Base-by-base conservation (phyloP, 2,888 invertebrate genomes). In the Acrobasis suavella region DNA sequence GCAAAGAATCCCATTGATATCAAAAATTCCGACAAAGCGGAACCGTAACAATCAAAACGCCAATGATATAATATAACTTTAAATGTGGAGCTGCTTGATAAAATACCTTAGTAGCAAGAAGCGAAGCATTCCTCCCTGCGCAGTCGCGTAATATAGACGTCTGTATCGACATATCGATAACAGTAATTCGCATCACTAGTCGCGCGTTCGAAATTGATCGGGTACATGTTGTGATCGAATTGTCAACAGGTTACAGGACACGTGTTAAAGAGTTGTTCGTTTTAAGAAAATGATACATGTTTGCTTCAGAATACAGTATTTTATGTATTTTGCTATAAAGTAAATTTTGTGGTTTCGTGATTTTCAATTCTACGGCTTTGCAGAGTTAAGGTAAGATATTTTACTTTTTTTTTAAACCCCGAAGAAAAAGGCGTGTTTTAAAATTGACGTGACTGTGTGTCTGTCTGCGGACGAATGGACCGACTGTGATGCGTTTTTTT, bases 281-380 rank as follows among this genome's bases (percentile, higher is more conserved):
- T 39, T 39, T 6, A 55, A 67, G 74, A 83, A 81, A 73, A 86
- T 87, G 86, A 67, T 82, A 75, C 72, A 78, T 73, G 76, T 74
- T 69, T 71, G 67, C 63, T 72, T 64, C 65, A 72, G 75, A 66
- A 80, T 78, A 80, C 82, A 84, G 67, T 70, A 85, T 81, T 83
- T 80, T 68, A 67, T 84, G 75, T 82, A 87, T 77, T 87, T 86
- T 56, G 71, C 86, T 62, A 87, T 87, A 76, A 86, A 87, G 75
- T 86, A 86, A 79, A 16, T 16, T 37, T 3, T 15, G 14, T 15
- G 37, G 50, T 12, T 37, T 58, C 51, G 22, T 49, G 52, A 32
- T 32, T 32, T 32, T 32, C 7, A 32, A 32, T 0, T 32, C 55
- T 38, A 49, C 52, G n/a, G 9, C 3, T 1, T 60, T 10, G 38